Base-by-base conservation (phyloP, 2,113 vertebrate species). In the Nibea coibor region DNA sequence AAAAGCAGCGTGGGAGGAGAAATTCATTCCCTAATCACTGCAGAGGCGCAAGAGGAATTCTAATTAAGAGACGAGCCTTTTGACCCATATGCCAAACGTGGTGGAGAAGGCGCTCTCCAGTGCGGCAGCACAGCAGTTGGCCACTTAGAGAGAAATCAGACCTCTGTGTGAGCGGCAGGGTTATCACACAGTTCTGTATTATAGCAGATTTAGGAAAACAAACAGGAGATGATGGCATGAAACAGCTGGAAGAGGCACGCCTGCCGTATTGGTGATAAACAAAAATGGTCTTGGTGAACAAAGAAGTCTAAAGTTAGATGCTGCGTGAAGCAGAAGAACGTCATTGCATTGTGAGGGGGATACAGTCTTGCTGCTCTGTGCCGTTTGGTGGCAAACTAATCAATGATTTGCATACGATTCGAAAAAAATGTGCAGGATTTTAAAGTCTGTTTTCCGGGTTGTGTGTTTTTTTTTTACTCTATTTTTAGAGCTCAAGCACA, bases 11-110 rank as follows among this genome's bases (percentile, higher is more conserved):
- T 11, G 53, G 35, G 17, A 16, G n/a, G 70, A 11, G 70, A 19
- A 77, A 82, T 75, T 66, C 59, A 78, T 54, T 75, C 51, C 42
- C 58, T 74, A 76, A 83, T 79, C 54, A 59, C 64, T 35, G 45
- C 20, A 10, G 45, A 67, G 35, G n/a, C 12, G 3, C 67, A 58
- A 64, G 54, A 75, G 59, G 24, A 78, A 77, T 75, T 65, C 62
- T 76, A 67, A 88, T 87, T 81, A 84, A 73, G 20, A 56, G 24
- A 5, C 63, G 51, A 79, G 54, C 77, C 53, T 22, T 78, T 78
- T 65, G 67, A 79, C 72, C 31, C 66, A 50, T 54, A 50, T 76
- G 82, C 24, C 57, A 26, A 73, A 35, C 54, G 65, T 12, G 28
- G 54, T 3, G 19, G 11, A 28, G 22, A 65, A 39, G 24, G n/a